A percentile compares a stretch with the other conserved stretches of the same genome.
These are phyloP conservation scores for Mastacembelus armatus DNA, from an alignment of 2,797 vertebrate genomes.

Conservation along the genomic window DNA sequence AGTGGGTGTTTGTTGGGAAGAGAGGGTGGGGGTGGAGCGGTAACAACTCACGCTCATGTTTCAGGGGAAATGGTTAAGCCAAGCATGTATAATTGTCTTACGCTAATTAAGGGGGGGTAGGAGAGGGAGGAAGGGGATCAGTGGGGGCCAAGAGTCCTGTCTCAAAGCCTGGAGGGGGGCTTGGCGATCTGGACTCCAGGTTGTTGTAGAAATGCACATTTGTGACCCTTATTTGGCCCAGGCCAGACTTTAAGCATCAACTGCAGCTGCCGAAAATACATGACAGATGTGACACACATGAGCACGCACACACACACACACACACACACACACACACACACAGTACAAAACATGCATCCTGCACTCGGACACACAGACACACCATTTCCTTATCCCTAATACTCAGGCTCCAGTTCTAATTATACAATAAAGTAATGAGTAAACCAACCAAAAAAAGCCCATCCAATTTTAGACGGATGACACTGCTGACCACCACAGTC, in stretches of 20 bases:
- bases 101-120: slow-evolving; percentile 84
- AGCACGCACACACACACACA: slow-evolving; percentile 7
- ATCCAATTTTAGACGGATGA: slow-evolving; percentile 36
- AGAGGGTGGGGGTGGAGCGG: slow-evolving; percentile 42
- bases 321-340: too few species aligned
- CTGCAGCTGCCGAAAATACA: slow-evolving; percentile 65
- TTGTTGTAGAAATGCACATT: slow-evolving; percentile 59
- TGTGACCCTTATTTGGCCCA: slow-evolving; percentile 54
- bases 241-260: slow-evolving; percentile 71
- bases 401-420: slow-evolving; percentile 26
- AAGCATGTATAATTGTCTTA: slow-evolving; percentile 88
- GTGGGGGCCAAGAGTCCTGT: slow-evolving; percentile 63
- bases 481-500: background rate
- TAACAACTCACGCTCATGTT: slow-evolving; percentile 79
- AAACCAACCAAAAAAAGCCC: slow-evolving; percentile 26
- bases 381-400: slow-evolving; percentile 19
- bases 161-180: slow-evolving; percentile 55
- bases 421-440: slow-evolving; percentile 42
- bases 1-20: slow-evolving; percentile 57
- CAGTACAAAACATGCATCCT: slow-evolving; percentile 6
- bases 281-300: slow-evolving; percentile 75
- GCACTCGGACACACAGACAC: slow-evolving; percentile 15
- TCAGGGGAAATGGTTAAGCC: slow-evolving; percentile 84
- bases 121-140: slow-evolving; percentile 38
- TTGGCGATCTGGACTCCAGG: slow-evolving; percentile 63